These are phyloP conservation scores for Scortum barcoo DNA, from an alignment of 2,113 vertebrate genomes.

Conservation along the genomic window DNA sequence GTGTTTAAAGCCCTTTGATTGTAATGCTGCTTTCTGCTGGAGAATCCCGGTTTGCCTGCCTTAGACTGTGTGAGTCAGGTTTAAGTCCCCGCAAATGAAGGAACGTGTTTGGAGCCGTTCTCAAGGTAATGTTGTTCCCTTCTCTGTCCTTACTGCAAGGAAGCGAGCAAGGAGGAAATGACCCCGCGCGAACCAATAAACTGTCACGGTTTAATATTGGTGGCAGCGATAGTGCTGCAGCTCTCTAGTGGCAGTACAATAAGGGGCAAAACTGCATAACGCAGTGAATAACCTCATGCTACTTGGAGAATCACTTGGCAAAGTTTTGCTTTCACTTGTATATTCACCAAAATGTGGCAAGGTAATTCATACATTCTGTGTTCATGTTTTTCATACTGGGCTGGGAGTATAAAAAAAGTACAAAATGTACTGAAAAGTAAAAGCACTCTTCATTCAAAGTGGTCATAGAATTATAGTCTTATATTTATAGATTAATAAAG, in stretches of 20 bases:
- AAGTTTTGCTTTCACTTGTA: constrained; percentile 3
- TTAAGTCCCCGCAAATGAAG: constrained; percentile 3
- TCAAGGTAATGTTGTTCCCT: constrained; percentile 18
- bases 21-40: neutral
- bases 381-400: neutral
- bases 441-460: neutral
- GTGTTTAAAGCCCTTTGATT: neutral
- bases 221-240: constrained; percentile 12
- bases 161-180: constrained; percentile 20
- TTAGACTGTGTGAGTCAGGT: neutral
- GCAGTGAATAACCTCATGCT: neutral
- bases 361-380: neutral
- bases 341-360: neutral
- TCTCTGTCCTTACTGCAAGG: constrained; percentile 6
- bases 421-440: neutral
- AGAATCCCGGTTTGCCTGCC: neutral
- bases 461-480: neutral
- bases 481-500: neutral
- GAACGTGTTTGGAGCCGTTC: neutral
- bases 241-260: constrained; percentile 16
- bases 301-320: neutral
- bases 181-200: constrained; percentile 30
- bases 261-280: neutral
- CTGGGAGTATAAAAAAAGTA: neutral
- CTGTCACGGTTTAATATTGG: constrained; percentile 20